These are phyloP conservation scores for Thumatha senex DNA, from an alignment of 2,888 invertebrate species.

Conservation along the genomic window DNA sequence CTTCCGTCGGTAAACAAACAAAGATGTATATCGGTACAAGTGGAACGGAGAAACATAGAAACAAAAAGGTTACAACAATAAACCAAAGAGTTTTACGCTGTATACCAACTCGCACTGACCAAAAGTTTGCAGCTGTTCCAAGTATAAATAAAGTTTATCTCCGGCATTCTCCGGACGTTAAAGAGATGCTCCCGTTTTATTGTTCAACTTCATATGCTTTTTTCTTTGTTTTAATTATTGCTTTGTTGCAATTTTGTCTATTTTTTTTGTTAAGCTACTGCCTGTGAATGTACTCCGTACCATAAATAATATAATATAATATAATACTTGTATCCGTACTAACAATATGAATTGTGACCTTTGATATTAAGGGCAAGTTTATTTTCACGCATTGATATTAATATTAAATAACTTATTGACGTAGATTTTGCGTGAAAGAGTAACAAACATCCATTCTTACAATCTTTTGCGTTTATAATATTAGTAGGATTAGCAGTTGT, in stretches of 20 bases:
- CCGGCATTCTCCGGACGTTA: conserved; percentile 79
- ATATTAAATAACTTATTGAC: too few species aligned
- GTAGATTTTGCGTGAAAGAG: too few species aligned
- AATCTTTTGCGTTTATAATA: too few species aligned
- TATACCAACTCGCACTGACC: conserved; percentile 66
- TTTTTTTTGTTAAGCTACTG: background rate
- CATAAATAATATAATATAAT: too few species aligned
- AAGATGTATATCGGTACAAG: conserved; percentile 38
- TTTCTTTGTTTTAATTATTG: conserved; percentile 58
- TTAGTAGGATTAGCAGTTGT: too few species aligned
- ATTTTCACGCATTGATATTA: too few species aligned
- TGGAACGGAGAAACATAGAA: conserved; percentile 52
- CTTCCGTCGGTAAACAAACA: conserved; percentile 56
- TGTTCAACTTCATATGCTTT: conserved; percentile 61
- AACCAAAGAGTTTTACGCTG: conserved; percentile 51
- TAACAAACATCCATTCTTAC: too few species aligned
- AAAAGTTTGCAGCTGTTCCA: conserved; percentile 82
- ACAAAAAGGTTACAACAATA: conserved; percentile 71
- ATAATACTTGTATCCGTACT: too few species aligned
- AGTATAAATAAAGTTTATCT: conserved; percentile 81
- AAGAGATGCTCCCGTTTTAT: conserved; percentile 72
- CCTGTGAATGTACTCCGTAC: too few species aligned
- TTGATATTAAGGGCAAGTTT: too few species aligned
- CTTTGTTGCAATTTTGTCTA: conserved; percentile 5
- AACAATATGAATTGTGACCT: too few species aligned